These are phyloP conservation scores for Drosophila fungiperda DNA, from an alignment of 2,888 invertebrate genomes.

Conservation along the genomic window DNA sequence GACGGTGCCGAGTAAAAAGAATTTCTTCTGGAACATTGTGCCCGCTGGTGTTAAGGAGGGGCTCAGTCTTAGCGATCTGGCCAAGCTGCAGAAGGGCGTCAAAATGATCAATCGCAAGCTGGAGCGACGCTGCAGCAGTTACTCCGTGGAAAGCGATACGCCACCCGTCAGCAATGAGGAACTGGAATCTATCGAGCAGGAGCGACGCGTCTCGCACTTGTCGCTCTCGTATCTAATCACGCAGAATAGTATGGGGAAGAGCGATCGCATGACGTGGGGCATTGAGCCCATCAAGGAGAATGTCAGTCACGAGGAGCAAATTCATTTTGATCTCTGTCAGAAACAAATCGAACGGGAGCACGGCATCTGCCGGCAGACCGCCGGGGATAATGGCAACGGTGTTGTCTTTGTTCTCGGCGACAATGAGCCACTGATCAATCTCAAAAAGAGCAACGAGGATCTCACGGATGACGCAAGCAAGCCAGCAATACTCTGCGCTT, in stretches of 20 bases:
- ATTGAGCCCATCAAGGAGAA: slow-evolving; percentile 84
- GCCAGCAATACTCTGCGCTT: slow-evolving; percentile 68
- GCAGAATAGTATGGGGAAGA: slow-evolving; percentile 84
- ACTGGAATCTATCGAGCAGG: slow-evolving; percentile 52
- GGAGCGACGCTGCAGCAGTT: slow-evolving; percentile 74
- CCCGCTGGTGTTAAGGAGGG: slow-evolving; percentile 82
- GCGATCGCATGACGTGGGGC: slow-evolving; percentile 84
- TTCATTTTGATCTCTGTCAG: slow-evolving; percentile 79
- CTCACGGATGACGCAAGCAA: slow-evolving; percentile 56
- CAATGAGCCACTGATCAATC: slow-evolving; percentile 88
- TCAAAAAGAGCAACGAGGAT: slow-evolving; percentile 86
- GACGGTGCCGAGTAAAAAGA: slow-evolving; percentile 56
- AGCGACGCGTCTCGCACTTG: slow-evolving; percentile 70
- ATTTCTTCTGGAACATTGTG: slow-evolving; percentile 83
- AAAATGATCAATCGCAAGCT: slow-evolving; percentile 72
- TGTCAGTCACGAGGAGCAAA: slow-evolving; percentile 82
- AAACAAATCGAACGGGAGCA: slow-evolving; percentile 78
- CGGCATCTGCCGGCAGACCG: slow-evolving; percentile 62
- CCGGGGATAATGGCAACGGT: slow-evolving; percentile 68
- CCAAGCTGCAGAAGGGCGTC: slow-evolving; percentile 72
- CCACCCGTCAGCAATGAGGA: slow-evolving; percentile 5
- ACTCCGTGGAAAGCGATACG: slow-evolving; percentile 59
- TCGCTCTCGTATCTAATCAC: slow-evolving; percentile 84
- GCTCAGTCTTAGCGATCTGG: slow-evolving; percentile 78
- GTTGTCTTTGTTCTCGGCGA: slow-evolving; percentile 91